Conservation (phyloP, 1,140 invertebrate species). For the Solenopsis invicta region DNA sequence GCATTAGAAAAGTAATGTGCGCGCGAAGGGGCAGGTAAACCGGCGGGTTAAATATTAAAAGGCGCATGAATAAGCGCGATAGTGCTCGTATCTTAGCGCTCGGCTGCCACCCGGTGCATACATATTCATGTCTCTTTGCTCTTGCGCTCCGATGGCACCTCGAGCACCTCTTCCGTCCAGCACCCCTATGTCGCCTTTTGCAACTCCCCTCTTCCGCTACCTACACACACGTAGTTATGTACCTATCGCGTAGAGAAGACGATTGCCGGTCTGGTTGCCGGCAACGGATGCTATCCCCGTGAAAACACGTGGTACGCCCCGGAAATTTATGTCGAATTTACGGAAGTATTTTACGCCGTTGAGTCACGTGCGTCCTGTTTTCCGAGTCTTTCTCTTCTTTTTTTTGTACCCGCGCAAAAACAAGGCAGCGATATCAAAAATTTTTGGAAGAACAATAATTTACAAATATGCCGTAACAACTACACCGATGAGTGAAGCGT, state of each 20-base stretch:
- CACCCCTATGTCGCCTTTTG: conserved; percentile 26
- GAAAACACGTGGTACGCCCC: conserved; percentile 77
- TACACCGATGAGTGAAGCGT: neutral
- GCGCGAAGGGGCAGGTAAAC: conserved; percentile 79
- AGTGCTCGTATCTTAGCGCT: conserved; percentile 79
- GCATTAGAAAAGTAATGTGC: conserved; percentile 78
- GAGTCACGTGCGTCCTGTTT: conserved; percentile 62
- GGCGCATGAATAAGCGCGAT: conserved; percentile 84
- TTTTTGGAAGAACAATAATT: conserved; percentile 20
- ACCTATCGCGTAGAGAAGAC: conserved; percentile 54
- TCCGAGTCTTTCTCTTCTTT: neutral
- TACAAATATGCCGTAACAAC: neutral
- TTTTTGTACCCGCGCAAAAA: neutral
- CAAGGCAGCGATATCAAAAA: neutral
- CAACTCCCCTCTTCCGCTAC: conserved; percentile 40
- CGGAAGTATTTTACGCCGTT: conserved; percentile 61
- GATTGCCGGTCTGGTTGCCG: conserved; percentile 76
- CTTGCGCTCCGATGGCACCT: conserved; percentile 62
- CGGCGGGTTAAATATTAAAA: conserved; percentile 85
- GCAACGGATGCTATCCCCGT: conserved; percentile 70
- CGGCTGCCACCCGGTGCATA: conserved; percentile 76
- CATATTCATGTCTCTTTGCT: conserved; percentile 82
- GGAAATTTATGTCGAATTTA: conserved; percentile 78
- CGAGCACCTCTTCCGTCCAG: conserved; percentile 63
- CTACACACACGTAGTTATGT: conserved; percentile 44